Conservation (phyloP, 2,113 vertebrate species). For the Malurus melanocephalus region DNA sequence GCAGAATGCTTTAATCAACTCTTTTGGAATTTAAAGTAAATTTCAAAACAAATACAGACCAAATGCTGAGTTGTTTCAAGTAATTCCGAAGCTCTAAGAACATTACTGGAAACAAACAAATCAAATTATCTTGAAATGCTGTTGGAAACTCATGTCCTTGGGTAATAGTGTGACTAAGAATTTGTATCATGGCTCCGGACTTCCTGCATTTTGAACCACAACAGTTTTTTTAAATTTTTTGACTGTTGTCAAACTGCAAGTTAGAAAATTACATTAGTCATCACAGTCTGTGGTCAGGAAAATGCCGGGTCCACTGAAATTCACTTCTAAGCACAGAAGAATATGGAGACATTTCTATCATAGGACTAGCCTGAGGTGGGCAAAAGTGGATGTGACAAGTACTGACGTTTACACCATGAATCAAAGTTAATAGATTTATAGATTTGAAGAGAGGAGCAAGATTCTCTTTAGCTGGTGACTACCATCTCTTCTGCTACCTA, state of each 20-base stretch:
- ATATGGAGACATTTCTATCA: neutral
- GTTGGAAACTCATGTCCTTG: neutral
- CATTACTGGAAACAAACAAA: neutral
- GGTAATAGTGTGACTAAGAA: neutral
- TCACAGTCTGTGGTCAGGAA: constrained; percentile 20
- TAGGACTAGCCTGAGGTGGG: neutral
- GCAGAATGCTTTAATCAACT: neutral
- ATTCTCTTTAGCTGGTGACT: neutral
- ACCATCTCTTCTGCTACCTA: neutral
- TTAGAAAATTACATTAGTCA: constrained; percentile 8
- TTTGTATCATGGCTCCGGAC: neutral
- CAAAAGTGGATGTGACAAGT: neutral
- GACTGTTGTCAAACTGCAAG: neutral
- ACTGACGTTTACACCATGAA: constrained; percentile 30
- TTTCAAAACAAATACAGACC: neutral
- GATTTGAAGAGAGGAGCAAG: neutral
- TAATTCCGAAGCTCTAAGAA: neutral
- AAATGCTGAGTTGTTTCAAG: neutral
- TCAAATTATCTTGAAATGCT: neutral
- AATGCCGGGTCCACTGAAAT: constrained; percentile 13
- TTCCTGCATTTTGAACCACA: neutral
- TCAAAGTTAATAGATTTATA: neutral
- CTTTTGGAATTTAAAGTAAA: neutral
- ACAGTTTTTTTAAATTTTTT: neutral
- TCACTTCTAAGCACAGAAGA: neutral